Evolutionary conservation across 2,888 invertebrate genomes (phyloP).

Genomic region (Ormyrus rosae): DNA sequence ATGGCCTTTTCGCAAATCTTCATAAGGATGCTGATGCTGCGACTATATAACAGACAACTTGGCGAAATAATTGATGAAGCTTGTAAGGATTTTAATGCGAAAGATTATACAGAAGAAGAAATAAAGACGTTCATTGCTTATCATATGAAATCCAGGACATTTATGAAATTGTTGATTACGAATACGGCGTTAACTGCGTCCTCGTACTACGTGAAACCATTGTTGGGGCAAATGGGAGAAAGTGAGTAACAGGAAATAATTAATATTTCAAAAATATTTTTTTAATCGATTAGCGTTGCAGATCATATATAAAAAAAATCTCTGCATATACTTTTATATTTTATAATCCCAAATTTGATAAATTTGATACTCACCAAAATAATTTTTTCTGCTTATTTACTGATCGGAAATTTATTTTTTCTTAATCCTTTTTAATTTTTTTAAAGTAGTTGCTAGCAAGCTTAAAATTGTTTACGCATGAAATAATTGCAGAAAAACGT

Average conservation of each 20-base stretch:
- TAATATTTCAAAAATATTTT: neutral
- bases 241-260: conserved; percentile 52
- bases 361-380: neutral
- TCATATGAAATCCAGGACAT: conserved; percentile 62
- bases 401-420: too few species aligned
- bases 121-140: conserved; percentile 61
- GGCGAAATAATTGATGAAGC: conserved; percentile 62
- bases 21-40: conserved; percentile 64
- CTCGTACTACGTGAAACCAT: conserved; percentile 66
- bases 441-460: too few species aligned
- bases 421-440: too few species aligned
- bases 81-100: conserved; percentile 62
- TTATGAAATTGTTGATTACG: conserved; percentile 62
- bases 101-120: conserved; percentile 61
- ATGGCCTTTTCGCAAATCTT: conserved; percentile 67
- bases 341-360: neutral
- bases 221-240: conserved; percentile 60
- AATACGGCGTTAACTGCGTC: conserved; percentile 65
- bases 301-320: too few species aligned
- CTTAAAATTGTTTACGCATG: too few species aligned
- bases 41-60: conserved; percentile 62
- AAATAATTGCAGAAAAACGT: too few species aligned
- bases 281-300: neutral
- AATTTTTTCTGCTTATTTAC: too few species aligned
- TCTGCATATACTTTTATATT: neutral